phyloP scores from a whole-genome alignment of 2,797 vertebrate genomes.

The Echiichthys vipera region DNA sequence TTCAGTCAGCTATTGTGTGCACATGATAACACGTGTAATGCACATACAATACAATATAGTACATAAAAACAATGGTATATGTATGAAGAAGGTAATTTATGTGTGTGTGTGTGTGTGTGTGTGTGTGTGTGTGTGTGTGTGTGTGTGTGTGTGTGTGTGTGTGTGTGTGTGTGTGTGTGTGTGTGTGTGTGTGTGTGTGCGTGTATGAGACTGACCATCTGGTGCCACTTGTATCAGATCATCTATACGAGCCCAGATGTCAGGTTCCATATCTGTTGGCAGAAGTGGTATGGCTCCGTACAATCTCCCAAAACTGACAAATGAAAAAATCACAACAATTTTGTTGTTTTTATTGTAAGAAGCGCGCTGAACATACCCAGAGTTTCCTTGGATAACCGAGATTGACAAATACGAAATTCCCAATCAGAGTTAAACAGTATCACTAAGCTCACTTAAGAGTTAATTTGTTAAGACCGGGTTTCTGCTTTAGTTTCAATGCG shows the following conservation, averaged over 20 bases:
- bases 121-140: background rate
- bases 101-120: background rate
- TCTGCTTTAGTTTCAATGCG: too few relatives aligned
- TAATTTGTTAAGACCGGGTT: too few relatives aligned
- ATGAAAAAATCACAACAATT: background rate
- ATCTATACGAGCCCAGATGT: constrained; percentile 55
- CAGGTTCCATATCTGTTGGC: constrained; percentile 51
- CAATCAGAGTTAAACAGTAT: too few relatives aligned
- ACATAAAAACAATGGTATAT: background rate
- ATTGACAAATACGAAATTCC: too few relatives aligned
- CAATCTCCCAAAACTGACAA: constrained; percentile 64
- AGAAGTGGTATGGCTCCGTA: constrained; percentile 43
- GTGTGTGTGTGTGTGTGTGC: background rate
- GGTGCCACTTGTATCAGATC: constrained; percentile 59
- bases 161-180: background rate
- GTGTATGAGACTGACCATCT: constrained; percentile 62
- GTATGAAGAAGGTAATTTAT: background rate
- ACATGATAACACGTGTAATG: background rate
- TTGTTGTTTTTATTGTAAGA: too few relatives aligned
- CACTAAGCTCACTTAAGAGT: too few relatives aligned
- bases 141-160: background rate
- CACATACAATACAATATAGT: background rate
- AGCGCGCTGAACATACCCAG: too few relatives aligned
- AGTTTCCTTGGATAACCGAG: too few relatives aligned
- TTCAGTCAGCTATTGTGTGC: background rate